A percentile compares a stretch with the other conserved stretches of the same genome.
These are phyloP conservation scores for Salmo trutta DNA, from an alignment of 2,797 vertebrate genomes.

Conservation along the genomic window DNA sequence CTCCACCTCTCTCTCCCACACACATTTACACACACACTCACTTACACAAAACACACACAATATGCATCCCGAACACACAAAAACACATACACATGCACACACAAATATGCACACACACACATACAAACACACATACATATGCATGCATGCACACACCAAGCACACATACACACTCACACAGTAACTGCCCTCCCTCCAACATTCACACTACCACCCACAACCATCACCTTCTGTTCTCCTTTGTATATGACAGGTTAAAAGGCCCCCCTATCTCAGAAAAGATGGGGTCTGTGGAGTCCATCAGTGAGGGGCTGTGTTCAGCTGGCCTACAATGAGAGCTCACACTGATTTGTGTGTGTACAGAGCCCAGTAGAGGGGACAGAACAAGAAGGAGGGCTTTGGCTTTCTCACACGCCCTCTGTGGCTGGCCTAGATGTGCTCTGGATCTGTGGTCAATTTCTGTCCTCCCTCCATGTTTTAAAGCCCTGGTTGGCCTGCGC, in stretches of 20 bases:
- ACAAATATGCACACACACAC: too few species aligned
- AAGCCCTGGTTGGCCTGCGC: constrained; percentile 29
- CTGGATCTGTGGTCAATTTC: constrained; percentile 32
- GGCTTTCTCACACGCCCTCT: constrained; percentile 23
- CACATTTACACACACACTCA: constrained; percentile 3
- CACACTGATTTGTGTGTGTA: constrained; percentile 17
- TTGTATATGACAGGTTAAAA: neutral
- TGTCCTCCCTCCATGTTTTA: constrained; percentile 38
- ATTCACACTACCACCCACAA: constrained; percentile 1
- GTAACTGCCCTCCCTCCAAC: neutral
- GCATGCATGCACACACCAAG: neutral
- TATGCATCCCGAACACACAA: too few species aligned
- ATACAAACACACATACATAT: too few species aligned
- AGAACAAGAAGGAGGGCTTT: neutral
- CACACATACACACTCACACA: constrained; percentile 17
- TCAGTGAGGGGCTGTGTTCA: constrained; percentile 28
- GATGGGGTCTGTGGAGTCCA: constrained; percentile 30
- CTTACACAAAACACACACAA: neutral
- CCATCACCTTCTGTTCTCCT: constrained; percentile 11
- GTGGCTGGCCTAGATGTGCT: constrained; percentile 55
- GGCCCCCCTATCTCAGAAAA: neutral
- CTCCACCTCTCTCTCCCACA: constrained; percentile 4
- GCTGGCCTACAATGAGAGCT: constrained; percentile 17
- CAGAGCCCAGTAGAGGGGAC: constrained; percentile 19
- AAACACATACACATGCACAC: too few species aligned